A percentile compares a stretch with the other conserved stretches of the same genome.
These are phyloP conservation scores for Dynastes hyllus DNA, from an alignment of 2,888 invertebrate species.

Conservation along the genomic window DNA sequence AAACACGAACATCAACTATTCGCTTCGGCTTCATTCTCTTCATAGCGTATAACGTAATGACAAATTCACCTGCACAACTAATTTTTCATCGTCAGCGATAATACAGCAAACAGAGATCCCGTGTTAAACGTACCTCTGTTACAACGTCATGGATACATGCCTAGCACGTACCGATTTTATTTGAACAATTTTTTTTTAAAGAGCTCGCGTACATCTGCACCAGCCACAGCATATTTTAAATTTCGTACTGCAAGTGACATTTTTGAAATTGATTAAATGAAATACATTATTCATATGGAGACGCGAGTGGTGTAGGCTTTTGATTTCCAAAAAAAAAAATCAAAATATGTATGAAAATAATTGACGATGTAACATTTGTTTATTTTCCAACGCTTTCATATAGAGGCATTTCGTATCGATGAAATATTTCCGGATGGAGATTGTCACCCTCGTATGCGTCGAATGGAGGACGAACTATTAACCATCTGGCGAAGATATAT, in stretches of 20 bases:
- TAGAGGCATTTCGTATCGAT: too few species aligned
- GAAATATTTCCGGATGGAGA: too few species aligned
- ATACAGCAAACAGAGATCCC: not conserved
- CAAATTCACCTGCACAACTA: constrained; percentile 22
- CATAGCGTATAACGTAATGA: not conserved
- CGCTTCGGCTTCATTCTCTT: not conserved
- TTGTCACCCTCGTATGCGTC: too few species aligned
- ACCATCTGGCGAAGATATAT: too few species aligned
- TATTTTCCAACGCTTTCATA: too few species aligned
- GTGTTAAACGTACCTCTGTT: not conserved
- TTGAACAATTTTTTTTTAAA: not conserved
- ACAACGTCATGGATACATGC: not conserved
- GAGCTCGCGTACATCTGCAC: not conserved
- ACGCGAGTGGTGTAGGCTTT: not conserved
- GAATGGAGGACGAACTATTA: too few species aligned
- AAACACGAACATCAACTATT: not conserved
- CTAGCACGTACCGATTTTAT: not conserved
- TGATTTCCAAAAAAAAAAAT: not conserved
- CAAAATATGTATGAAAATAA: too few species aligned
- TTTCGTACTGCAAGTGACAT: not conserved
- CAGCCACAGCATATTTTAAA: not conserved
- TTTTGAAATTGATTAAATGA: constrained; percentile 17
- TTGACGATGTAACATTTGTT: too few species aligned
- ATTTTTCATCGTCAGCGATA: constrained; percentile 19
- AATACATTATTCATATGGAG: constrained; percentile 6